Base-by-base conservation (phyloP, 1,140 invertebrate genomes). In the Procambarus clarkii region DNA sequence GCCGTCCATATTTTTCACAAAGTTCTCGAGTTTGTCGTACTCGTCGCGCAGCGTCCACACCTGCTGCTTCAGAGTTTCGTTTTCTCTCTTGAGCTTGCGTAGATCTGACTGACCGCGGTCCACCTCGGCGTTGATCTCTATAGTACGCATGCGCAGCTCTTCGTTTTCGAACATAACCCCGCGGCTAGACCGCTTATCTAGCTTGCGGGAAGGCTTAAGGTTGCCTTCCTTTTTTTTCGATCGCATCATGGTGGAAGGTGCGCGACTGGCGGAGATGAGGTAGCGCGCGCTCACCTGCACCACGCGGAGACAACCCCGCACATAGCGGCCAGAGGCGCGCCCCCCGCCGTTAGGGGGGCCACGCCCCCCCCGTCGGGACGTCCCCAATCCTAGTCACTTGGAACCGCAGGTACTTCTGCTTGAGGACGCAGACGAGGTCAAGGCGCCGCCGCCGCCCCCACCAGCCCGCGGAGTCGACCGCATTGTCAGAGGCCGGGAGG, bases 61-160 rank as follows among this genome's bases (percentile, higher is more conserved):
- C 94, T 98, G 97, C 64, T 97, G 95, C 92, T 97, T 96, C 48
- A 98, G 95, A 94, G 97, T 97, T 93, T 98, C 97, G 94, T 98
- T 98, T 94, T 98, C 97, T 69, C 96, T 95, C 84, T 97, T 96
- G 90, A 98, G 94, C 94, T 98, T 98, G 94, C 98, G 98, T 87
- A 98, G 97, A 94, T 98, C 97, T 93, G 96, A 97, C 94, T 98
- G 97, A 93, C 97, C 97, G 97, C 97, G 96, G 95, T 98, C 97
- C 48, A 98, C 97, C 95, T 98, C 97, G n/a, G 97, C 97, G 95
- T 98, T 98, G 93, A 98, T 98, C 93, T 98, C 97, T 94, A 98
- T 98, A 45, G 97, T 98, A 92, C 97, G 96, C 93, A 98, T 94
- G 93, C 97, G 95, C n/a, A 98, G 95, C 94, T 98, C 97, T 94